Conservation (phyloP, 2,113 vertebrate species). For the Siphamia tubifer region DNA sequence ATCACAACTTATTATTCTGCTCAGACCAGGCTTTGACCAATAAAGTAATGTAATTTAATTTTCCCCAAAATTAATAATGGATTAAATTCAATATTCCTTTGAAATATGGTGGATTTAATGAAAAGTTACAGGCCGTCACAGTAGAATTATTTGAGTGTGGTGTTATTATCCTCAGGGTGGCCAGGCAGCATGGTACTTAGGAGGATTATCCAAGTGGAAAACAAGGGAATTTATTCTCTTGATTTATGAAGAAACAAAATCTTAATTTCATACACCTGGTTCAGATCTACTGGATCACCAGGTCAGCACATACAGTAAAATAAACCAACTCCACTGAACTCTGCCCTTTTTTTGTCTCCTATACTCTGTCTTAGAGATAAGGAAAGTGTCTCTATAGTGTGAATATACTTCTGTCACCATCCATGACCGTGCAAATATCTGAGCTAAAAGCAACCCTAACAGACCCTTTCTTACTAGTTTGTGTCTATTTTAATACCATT, state of each 20-base stretch:
- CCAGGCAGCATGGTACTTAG: conserved; percentile 1
- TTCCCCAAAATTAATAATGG: conserved; percentile 44
- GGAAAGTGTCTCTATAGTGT: too few relatives aligned
- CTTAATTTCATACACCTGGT: not conserved
- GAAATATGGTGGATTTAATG: conserved; percentile 55
- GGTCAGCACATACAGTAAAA: not conserved
- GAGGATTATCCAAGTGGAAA: conserved; percentile 28
- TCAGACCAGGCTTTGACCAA: conserved; percentile 23
- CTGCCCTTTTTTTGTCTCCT: too few relatives aligned
- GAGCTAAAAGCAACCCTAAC: too few relatives aligned
- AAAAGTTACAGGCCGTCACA: conserved; percentile 41
- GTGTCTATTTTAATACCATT: too few relatives aligned
- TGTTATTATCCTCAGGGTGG: conserved; percentile 21
- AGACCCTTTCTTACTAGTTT: too few relatives aligned
- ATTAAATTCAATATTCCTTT: conserved; percentile 41
- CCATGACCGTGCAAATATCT: too few relatives aligned
- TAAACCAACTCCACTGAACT: too few relatives aligned
- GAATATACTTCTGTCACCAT: too few relatives aligned
- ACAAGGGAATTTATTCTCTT: conserved; percentile 17
- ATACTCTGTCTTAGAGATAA: too few relatives aligned
- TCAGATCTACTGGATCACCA: not conserved
- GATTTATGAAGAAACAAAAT: conserved; percentile 13
- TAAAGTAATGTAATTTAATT: conserved; percentile 48
- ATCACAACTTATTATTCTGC: conserved; percentile 48
- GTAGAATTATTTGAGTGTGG: not conserved